Conservation (phyloP, 2,888 invertebrate species). For the Tolmerus cingulatus region DNA sequence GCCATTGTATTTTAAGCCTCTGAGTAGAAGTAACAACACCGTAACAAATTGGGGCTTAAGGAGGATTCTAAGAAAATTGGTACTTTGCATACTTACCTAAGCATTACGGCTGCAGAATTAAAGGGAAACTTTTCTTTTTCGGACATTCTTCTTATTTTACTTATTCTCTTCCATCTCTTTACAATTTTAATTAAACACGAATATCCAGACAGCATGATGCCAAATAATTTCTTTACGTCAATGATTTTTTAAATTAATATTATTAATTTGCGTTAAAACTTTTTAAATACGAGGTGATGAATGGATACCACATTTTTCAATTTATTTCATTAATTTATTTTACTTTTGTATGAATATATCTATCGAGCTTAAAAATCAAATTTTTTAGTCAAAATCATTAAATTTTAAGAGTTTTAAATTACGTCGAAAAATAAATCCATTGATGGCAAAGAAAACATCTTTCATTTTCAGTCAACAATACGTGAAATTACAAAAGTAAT, state of each 20-base stretch:
- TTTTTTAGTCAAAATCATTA: background rate
- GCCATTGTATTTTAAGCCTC: background rate
- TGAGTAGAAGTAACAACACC: background rate
- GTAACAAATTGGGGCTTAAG: background rate
- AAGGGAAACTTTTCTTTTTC: background rate
- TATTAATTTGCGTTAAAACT: background rate
- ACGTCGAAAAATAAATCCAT: too few relatives aligned
- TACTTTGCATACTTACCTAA: background rate
- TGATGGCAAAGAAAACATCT: too few relatives aligned
- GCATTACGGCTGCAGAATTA: background rate
- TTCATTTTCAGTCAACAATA: too few relatives aligned
- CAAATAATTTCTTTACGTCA: background rate
- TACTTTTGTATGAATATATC: background rate
- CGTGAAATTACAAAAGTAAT: too few relatives aligned
- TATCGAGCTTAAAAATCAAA: background rate
- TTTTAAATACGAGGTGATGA: background rate
- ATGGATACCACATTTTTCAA: background rate
- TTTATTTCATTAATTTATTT: background rate
- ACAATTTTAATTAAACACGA: background rate
- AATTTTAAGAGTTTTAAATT: too few relatives aligned
- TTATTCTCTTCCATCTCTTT: background rate
- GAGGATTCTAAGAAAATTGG: background rate
- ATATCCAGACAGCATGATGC: background rate
- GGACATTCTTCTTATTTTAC: background rate
- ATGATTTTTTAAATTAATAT: background rate